Conservation (phyloP, 2,888 invertebrate genomes). For the Fabriciana adippe region DNA sequence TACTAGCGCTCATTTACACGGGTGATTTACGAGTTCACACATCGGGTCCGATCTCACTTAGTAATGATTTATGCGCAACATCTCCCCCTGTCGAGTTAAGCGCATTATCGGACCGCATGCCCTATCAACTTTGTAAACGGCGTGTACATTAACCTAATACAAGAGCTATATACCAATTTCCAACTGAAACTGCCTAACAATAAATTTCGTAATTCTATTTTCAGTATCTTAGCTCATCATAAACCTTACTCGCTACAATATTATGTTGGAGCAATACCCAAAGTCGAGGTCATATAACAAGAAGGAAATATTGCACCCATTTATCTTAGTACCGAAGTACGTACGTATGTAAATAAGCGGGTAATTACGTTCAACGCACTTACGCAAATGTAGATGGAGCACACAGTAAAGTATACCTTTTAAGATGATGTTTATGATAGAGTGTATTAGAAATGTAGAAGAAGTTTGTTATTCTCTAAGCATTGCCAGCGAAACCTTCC, state of each 20-base stretch:
- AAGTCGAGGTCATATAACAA: slow-evolving; percentile 39
- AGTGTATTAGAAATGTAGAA: background rate
- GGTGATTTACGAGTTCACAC: slow-evolving; percentile 80
- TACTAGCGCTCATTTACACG: slow-evolving; percentile 70
- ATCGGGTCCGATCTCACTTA: slow-evolving; percentile 78
- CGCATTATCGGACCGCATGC: slow-evolving; percentile 75
- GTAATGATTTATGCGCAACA: slow-evolving; percentile 79
- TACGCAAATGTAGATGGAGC: slow-evolving; percentile 33
- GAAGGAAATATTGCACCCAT: slow-evolving; percentile 55
- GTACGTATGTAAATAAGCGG: slow-evolving; percentile 49
- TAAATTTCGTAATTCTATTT: slow-evolving; percentile 26
- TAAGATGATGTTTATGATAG: slow-evolving; percentile 14
- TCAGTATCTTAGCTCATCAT: slow-evolving; percentile 10
- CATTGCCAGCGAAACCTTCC: background rate
- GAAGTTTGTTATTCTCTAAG: background rate
- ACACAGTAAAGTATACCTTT: slow-evolving; percentile 27
- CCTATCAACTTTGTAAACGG: slow-evolving; percentile 73
- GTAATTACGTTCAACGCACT: slow-evolving; percentile 49
- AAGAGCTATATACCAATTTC: slow-evolving; percentile 19
- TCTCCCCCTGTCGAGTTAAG: slow-evolving; percentile 73
- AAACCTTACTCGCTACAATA: slow-evolving; percentile 9
- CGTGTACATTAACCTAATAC: slow-evolving; percentile 49
- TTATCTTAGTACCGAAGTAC: slow-evolving; percentile 51
- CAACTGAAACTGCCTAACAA: slow-evolving; percentile 6
- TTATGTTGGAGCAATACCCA: slow-evolving; percentile 34